A percentile compares a stretch with the other conserved stretches of the same genome.
These are phyloP conservation scores for Gymnothorax reevesii DNA, from an alignment of 2,797 vertebrate genomes.

Conservation along the genomic window DNA sequence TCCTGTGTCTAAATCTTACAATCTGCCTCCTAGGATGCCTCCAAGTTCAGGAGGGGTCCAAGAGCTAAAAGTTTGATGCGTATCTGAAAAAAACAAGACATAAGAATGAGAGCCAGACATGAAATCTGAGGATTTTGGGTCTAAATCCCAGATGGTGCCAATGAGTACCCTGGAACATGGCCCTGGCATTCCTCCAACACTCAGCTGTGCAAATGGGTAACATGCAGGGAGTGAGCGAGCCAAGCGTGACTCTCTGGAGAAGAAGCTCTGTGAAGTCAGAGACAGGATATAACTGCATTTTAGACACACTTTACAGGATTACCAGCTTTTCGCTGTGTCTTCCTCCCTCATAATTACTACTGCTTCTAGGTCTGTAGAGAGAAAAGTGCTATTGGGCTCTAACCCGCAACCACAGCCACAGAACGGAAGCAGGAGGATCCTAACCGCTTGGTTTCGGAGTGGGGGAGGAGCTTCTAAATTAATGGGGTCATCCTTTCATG, in stretches of 20 bases:
- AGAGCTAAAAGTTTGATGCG: neutral
- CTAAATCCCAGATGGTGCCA: neutral
- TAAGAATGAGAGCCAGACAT: too few species aligned
- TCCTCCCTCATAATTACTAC: constrained; percentile 1
- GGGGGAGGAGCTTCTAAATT: constrained; percentile 12
- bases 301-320: neutral
- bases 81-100: neutral
- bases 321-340: neutral
- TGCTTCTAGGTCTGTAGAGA: neutral
- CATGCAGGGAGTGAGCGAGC: neutral
- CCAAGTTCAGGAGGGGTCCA: neutral
- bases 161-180: too few species aligned
- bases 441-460: neutral
- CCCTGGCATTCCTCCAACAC: neutral
- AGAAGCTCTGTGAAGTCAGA: neutral
- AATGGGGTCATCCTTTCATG: constrained; percentile 39
- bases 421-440: neutral
- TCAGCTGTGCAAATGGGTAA: neutral
- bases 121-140: neutral
- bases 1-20: constrained; percentile 18
- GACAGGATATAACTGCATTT: neutral
- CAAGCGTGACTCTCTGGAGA: neutral
- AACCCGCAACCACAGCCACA: neutral
- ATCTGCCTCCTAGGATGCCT: constrained; percentile 7
- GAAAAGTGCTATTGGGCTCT: neutral